A percentile compares a stretch with the other conserved stretches of the same genome.
Evolutionary conservation across 2,113 vertebrate species (phyloP).

Genomic region (Podarcis raffonei): DNA sequence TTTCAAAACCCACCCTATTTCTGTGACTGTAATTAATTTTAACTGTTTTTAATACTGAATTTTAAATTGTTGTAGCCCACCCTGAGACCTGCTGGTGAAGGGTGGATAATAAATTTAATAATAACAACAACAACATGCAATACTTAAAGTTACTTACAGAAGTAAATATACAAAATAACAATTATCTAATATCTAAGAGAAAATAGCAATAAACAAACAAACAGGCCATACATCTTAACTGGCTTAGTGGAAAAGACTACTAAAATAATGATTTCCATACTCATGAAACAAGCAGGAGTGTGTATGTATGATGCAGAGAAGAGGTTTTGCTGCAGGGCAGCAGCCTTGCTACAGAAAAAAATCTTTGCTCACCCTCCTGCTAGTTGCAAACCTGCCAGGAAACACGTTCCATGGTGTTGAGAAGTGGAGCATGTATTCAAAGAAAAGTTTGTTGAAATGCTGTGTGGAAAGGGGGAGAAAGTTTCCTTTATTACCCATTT

Average conservation of each 20-base stretch:
- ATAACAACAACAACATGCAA: background rate
- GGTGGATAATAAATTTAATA: too few relatives aligned
- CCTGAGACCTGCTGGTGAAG: too few relatives aligned
- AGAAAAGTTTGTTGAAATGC: background rate
- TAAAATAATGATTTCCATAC: background rate
- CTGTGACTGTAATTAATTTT: too few relatives aligned
- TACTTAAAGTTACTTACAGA: background rate
- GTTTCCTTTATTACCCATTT: background rate
- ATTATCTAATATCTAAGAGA: background rate
- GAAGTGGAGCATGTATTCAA: background rate
- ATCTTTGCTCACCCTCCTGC: background rate
- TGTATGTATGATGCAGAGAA: background rate
- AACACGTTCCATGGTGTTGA: too few relatives aligned
- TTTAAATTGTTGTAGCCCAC: too few relatives aligned
- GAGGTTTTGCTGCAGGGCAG: background rate
- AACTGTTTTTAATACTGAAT: too few relatives aligned
- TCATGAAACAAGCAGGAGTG: background rate
- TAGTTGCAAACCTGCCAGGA: background rate
- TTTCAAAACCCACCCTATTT: too few relatives aligned
- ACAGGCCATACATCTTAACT: background rate
- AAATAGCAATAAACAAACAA: background rate
- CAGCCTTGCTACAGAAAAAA: background rate
- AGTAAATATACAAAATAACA: too few relatives aligned
- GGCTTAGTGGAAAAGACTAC: background rate
- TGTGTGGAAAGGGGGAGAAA: too few relatives aligned